Conservation (phyloP, 2,797 vertebrate genomes). For the Chiroxiphia lanceolata region DNA sequence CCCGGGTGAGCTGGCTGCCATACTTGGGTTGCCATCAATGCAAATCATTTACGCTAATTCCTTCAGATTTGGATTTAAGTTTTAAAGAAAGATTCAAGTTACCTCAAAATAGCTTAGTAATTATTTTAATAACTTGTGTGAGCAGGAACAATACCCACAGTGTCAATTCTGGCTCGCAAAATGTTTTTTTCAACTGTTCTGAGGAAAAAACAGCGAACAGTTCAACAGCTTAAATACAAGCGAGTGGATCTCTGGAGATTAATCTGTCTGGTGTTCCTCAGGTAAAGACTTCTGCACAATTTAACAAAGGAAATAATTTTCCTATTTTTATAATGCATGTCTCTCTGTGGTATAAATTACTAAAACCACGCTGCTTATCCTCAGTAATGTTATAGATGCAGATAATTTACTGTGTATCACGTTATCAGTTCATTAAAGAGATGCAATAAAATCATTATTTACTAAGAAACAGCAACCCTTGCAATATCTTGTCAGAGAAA, state of each 20-base stretch:
- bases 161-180: slow-evolving; percentile 59
- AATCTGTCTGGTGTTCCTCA: slow-evolving; percentile 59
- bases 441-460: slow-evolving; percentile 54
- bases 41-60: slow-evolving; percentile 7
- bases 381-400: slow-evolving; percentile 83
- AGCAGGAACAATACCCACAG: slow-evolving; percentile 65
- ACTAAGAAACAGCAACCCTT: slow-evolving; percentile 51
- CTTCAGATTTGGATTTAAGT: slow-evolving; percentile 50
- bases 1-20: neutral
- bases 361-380: slow-evolving; percentile 85
- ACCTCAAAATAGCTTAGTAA: slow-evolving; percentile 66
- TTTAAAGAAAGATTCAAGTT: slow-evolving; percentile 70
- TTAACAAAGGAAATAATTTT: slow-evolving; percentile 69
- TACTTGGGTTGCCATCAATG: neutral
- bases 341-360: slow-evolving; percentile 82
- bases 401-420: slow-evolving; percentile 84
- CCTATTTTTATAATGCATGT: slow-evolving; percentile 64
- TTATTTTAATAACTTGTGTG: slow-evolving; percentile 66
- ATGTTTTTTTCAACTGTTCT: slow-evolving; percentile 62
- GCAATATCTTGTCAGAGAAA: slow-evolving; percentile 49
- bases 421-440: slow-evolving; percentile 71
- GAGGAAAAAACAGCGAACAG: slow-evolving; percentile 52
- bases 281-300: slow-evolving; percentile 60
- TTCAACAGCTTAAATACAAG: slow-evolving; percentile 64
- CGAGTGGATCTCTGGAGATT: slow-evolving; percentile 56